phyloP scores from a whole-genome alignment of 2,113 vertebrate genomes.

The Mobula birostris region DNA sequence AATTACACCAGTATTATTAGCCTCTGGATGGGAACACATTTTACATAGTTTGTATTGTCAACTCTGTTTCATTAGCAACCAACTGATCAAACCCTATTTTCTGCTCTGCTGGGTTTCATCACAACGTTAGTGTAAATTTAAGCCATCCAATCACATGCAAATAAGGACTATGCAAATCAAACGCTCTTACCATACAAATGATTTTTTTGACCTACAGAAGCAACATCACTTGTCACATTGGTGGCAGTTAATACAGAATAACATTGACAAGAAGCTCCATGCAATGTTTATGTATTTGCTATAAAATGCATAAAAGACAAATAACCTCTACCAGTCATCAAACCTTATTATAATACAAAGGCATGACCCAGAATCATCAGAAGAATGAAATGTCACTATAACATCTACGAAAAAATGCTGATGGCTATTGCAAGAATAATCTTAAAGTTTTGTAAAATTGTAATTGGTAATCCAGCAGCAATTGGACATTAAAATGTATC shows the following conservation, averaged over 20 bases:
- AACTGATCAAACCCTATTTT: slow-evolving; percentile 25
- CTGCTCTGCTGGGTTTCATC: background rate
- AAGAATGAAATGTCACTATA: background rate
- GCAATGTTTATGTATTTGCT: background rate
- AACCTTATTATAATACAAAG: background rate
- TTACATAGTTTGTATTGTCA: background rate
- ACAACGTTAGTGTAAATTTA: background rate
- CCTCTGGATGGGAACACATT: background rate
- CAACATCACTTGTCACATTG: background rate
- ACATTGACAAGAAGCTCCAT: background rate
- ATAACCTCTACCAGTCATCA: background rate
- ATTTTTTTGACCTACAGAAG: background rate
- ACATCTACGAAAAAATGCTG: background rate
- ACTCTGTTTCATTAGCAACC: background rate
- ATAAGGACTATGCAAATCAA: background rate
- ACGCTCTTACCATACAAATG: background rate
- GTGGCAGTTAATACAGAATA: background rate
- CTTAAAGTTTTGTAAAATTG: background rate
- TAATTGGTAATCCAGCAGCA: background rate
- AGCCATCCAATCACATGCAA: background rate
- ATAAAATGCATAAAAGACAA: background rate
- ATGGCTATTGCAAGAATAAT: slow-evolving; percentile 4
- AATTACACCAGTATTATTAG: slow-evolving; percentile 22
- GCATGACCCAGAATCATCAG: slow-evolving; percentile 1
- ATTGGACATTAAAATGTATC: background rate